A percentile compares a stretch with the other conserved stretches of the same genome.
Conservation (phyloP, 2,113 vertebrate species). For the Candoia aspera region DNA sequence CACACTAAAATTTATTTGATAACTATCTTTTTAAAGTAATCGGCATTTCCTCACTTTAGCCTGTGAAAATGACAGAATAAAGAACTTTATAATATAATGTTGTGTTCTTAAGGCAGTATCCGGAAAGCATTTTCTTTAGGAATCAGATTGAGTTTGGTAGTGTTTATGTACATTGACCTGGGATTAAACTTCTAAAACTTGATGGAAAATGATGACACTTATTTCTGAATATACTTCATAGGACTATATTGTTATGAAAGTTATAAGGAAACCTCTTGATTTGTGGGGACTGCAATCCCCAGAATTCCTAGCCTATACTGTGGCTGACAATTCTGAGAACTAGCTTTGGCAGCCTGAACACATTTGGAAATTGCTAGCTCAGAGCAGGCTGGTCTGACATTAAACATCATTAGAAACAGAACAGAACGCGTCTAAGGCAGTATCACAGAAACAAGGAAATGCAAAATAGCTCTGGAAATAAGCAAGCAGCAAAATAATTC, state of each 20-base stretch:
- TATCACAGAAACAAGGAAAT: neutral
- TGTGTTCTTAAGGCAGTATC: neutral
- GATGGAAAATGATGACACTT: neutral
- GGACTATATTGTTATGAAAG: neutral
- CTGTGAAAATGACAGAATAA: neutral
- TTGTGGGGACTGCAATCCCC: neutral
- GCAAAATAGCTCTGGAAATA: neutral
- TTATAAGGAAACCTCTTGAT: neutral
- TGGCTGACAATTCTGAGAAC: neutral
- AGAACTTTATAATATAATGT: fast-evolving
- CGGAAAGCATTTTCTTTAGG: neutral
- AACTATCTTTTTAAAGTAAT: neutral
- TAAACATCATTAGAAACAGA: neutral
- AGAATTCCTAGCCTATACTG: neutral
- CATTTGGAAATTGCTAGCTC: neutral
- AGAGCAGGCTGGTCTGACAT: neutral
- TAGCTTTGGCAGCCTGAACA: neutral
- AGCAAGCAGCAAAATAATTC: neutral
- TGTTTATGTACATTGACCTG: neutral
- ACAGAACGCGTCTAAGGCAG: neutral
- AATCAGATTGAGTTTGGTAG: too few species aligned
- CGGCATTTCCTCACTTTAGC: neutral
- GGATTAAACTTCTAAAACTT: neutral
- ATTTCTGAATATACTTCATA: neutral
- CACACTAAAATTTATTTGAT: neutral